Conservation (phyloP, 2,113 vertebrate genomes). For the Athene cunicularia region DNA sequence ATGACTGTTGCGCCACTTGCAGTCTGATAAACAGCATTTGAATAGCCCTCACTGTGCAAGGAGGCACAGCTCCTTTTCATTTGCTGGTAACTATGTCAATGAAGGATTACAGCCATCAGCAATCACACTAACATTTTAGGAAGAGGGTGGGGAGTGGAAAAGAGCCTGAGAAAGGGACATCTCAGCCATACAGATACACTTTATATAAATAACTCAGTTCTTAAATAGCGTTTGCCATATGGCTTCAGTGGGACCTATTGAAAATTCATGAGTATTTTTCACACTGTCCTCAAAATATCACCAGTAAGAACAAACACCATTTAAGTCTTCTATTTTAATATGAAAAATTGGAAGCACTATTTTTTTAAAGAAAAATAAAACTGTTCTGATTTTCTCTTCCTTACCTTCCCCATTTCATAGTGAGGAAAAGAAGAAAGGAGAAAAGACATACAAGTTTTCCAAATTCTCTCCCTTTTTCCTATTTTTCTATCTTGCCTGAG, state of each 20-base stretch:
- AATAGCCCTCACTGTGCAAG: background rate
- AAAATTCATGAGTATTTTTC: background rate
- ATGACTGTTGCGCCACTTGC: fast-evolving
- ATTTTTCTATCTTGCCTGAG: background rate
- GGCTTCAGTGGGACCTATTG: background rate
- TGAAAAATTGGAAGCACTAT: background rate
- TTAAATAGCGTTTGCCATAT: background rate
- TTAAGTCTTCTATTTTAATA: background rate
- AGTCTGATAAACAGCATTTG: fast-evolving
- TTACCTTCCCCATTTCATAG: background rate
- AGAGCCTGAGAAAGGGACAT: background rate
- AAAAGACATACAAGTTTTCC: background rate
- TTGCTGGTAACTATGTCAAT: background rate
- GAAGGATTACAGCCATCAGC: background rate
- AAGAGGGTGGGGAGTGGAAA: background rate
- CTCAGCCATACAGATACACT: background rate
- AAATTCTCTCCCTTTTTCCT: background rate
- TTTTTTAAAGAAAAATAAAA: background rate
- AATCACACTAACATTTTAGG: background rate
- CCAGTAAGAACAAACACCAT: background rate
- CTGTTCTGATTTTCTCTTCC: background rate
- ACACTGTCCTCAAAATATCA: background rate
- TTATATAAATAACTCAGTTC: background rate
- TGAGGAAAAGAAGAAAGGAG: background rate
- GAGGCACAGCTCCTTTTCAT: background rate